A percentile compares a stretch with the other conserved stretches of the same genome.
These are phyloP conservation scores for Cydia fagiglandana DNA, from an alignment of 1,140 invertebrate species.

Conservation along the genomic window DNA sequence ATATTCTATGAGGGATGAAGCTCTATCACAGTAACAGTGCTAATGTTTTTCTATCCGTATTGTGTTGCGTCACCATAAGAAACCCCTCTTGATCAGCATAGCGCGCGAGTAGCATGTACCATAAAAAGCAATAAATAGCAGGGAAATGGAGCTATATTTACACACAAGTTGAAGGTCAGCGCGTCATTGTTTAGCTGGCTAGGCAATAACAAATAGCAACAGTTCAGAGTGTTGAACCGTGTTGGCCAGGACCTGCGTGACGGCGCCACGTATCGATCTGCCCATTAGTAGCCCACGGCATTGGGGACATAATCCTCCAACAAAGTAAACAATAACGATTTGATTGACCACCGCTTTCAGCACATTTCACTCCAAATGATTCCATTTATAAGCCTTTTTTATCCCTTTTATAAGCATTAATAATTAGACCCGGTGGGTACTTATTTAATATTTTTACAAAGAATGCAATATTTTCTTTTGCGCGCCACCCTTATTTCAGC, in stretches of 20 bases:
- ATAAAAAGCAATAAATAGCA: conserved; percentile 8
- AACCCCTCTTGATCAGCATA: background rate
- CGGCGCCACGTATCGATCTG: conserved; percentile 70
- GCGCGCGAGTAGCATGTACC: background rate
- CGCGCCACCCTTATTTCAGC: background rate
- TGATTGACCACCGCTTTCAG: conserved; percentile 1
- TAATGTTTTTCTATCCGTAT: background rate
- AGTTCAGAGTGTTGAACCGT: conserved; percentile 47
- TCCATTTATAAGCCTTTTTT: background rate
- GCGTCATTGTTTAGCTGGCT: conserved; percentile 4
- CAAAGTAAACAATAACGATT: conserved; percentile 43
- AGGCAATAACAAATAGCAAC: conserved; percentile 29
- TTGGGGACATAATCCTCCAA: conserved; percentile 43
- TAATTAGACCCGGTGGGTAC: background rate
- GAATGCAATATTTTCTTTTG: background rate
- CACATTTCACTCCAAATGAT: background rate
- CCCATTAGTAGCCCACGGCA: conserved; percentile 51
- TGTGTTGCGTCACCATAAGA: background rate
- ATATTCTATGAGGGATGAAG: background rate
- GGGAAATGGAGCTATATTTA: conserved; percentile 21
- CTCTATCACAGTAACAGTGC: background rate
- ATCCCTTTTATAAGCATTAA: background rate
- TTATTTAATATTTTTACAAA: background rate
- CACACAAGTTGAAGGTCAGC: conserved; percentile 37
- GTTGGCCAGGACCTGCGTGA: conserved; percentile 49